A percentile compares a stretch with the other conserved stretches of the same genome.
phyloP scores from a whole-genome alignment of 2,797 vertebrate species.

The Chelon auratus region DNA sequence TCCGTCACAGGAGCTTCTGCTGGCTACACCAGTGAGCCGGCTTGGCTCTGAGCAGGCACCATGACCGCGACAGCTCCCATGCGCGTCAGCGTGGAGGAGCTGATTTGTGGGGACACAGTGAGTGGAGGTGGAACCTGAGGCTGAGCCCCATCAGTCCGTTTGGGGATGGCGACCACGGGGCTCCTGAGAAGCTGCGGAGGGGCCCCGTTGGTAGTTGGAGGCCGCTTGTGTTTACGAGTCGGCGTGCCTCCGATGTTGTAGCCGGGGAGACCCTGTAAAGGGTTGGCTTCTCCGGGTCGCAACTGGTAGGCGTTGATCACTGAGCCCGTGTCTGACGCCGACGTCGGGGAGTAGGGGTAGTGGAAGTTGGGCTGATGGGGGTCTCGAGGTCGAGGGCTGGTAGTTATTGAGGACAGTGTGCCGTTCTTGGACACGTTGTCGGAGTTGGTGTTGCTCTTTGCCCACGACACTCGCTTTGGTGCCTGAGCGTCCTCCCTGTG shows the following conservation, averaged over 20 bases:
- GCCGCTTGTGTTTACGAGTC: constrained; percentile 69
- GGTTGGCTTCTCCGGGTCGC: constrained; percentile 76
- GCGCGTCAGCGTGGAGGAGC: constrained; percentile 83
- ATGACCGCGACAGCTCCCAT: constrained; percentile 88
- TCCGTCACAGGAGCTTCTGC: neutral
- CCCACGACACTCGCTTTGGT: constrained; percentile 92
- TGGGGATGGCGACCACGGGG: constrained; percentile 59
- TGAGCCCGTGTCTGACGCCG: constrained; percentile 83
- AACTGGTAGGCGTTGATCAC: constrained; percentile 86
- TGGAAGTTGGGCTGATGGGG: constrained; percentile 75
- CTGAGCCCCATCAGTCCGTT: constrained; percentile 83
- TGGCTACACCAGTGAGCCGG: constrained; percentile 92
- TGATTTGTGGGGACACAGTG: constrained; percentile 63
- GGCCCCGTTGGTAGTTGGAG: constrained; percentile 64
- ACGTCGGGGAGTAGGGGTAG: constrained; percentile 79
- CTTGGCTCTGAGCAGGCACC: constrained; percentile 92
- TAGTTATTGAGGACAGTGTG: constrained; percentile 91
- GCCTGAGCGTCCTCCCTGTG: constrained; percentile 93
- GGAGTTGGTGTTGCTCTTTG: constrained; percentile 86
- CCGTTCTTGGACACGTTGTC: constrained; percentile 93
- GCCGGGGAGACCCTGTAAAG: constrained; percentile 83
- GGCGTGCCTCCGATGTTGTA: constrained; percentile 78
- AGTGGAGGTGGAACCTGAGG: constrained; percentile 78
- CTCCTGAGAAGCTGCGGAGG: constrained; percentile 69
- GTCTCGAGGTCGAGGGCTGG: constrained; percentile 79